phyloP scores from a whole-genome alignment of 2,888 invertebrate genomes.

The Metalampra italica region DNA sequence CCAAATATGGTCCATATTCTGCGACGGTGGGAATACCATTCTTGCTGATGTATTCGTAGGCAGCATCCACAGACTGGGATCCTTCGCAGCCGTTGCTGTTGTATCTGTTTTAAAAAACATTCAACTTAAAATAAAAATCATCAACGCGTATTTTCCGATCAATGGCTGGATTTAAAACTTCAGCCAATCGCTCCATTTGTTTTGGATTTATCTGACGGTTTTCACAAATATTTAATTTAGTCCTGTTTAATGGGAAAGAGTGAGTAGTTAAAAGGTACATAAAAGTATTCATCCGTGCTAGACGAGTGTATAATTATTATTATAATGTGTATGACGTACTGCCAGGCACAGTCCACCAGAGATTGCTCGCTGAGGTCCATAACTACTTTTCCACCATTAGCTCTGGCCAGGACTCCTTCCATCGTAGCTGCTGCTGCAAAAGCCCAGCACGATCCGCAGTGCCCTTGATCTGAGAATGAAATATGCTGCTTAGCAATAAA shows the following conservation, averaged over 20 bases:
- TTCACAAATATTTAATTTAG: too few species aligned
- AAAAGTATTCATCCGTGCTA: too few species aligned
- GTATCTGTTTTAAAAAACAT: constrained; percentile 19
- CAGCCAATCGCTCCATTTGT: too few species aligned
- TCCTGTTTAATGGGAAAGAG: too few species aligned
- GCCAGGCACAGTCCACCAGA: constrained; percentile 50
- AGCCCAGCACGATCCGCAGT: constrained; percentile 50
- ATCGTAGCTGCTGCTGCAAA: constrained; percentile 38
- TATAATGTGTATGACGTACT: constrained; percentile 25
- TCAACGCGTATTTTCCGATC: too few species aligned
- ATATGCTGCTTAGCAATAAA: neutral
- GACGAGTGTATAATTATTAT: too few species aligned
- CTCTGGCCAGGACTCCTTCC: constrained; percentile 38
- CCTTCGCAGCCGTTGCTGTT: constrained; percentile 34
- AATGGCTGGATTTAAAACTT: too few species aligned
- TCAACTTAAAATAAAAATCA: too few species aligned
- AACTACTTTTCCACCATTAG: constrained; percentile 32
- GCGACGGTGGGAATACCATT: constrained; percentile 39
- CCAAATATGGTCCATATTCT: constrained; percentile 40
- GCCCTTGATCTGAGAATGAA: constrained; percentile 32
- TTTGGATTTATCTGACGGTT: too few species aligned
- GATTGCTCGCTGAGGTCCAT: constrained; percentile 46
- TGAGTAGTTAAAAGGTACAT: too few species aligned
- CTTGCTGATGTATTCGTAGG: constrained; percentile 27
- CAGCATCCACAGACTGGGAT: constrained; percentile 23